These are phyloP conservation scores for Sarotherodon lohbergeri DNA, from an alignment of 2,113 vertebrate species.

Conservation along the genomic window DNA sequence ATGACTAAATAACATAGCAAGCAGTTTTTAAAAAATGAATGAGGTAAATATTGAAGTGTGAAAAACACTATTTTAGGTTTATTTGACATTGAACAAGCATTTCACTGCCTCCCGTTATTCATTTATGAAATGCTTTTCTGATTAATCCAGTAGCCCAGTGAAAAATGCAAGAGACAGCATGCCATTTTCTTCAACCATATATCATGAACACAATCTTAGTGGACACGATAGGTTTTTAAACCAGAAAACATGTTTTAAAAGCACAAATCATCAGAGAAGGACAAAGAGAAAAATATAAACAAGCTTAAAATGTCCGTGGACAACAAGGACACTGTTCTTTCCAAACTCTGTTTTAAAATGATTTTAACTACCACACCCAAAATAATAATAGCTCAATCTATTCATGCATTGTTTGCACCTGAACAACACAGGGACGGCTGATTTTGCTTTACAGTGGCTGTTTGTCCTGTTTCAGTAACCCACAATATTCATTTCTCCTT, in stretches of 20 bases:
- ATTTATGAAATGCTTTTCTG: conserved; percentile 35
- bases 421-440: neutral
- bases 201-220: neutral
- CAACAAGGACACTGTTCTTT: neutral
- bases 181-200: conserved; percentile 10
- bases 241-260: neutral
- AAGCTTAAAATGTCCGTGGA: neutral
- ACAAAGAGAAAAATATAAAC: neutral
- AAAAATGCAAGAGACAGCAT: conserved; percentile 25
- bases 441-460: neutral
- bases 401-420: neutral
- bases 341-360: neutral
- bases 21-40: neutral
- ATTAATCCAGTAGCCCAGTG: conserved; percentile 20
- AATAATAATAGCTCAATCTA: neutral
- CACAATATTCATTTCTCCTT: neutral
- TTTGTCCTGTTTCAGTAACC: neutral
- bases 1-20: neutral
- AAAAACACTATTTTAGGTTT: conserved; percentile 1
- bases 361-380: neutral
- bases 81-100: conserved; percentile 32
- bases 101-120: conserved; percentile 29
- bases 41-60: neutral
- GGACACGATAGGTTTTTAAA: neutral
- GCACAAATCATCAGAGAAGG: neutral